These are phyloP conservation scores for Germaria angustata DNA, from an alignment of 2,888 invertebrate genomes.

Conservation along the genomic window DNA sequence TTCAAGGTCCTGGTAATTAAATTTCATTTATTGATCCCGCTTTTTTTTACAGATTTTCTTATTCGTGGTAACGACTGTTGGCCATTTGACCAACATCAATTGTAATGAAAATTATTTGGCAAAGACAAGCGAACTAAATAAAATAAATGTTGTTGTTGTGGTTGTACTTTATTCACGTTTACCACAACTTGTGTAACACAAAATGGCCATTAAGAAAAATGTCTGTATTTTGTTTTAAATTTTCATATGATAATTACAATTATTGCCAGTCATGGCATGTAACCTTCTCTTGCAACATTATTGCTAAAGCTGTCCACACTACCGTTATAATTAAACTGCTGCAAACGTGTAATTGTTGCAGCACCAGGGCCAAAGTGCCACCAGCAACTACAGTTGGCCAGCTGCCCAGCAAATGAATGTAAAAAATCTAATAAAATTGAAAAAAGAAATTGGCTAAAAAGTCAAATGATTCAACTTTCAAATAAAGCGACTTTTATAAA, in stretches of 20 bases:
- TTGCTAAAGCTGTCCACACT: no score
- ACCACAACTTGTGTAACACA: slow-evolving; percentile 24
- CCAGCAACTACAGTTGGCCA: slow-evolving; percentile 34
- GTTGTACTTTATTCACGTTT: not conserved
- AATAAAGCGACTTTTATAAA: slow-evolving; percentile 20
- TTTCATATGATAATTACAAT: slow-evolving; percentile 57
- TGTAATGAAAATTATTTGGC: slow-evolving; percentile 42
- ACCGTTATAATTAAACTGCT: slow-evolving; percentile 22
- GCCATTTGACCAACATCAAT: not conserved
- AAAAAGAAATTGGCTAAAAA: not conserved
- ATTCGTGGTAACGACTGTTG: not conserved
- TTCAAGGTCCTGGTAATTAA: slow-evolving; percentile 53
- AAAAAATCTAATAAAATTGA: not conserved
- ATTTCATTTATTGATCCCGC: slow-evolving; percentile 46
- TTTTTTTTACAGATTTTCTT: not conserved
- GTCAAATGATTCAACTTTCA: slow-evolving; percentile 27
- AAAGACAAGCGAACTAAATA: slow-evolving; percentile 10
- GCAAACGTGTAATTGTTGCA: slow-evolving; percentile 14
- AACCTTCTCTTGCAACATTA: not conserved
- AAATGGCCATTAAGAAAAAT: slow-evolving; percentile 22
- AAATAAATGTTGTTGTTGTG: slow-evolving; percentile 16
- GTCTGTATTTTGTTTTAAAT: slow-evolving; percentile 39
- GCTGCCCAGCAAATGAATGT: slow-evolving; percentile 47
- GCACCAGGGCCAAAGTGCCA: not conserved
- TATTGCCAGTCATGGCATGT: slow-evolving; percentile 40